Evolutionary conservation across 2,113 vertebrate species (phyloP).

Genomic region (Oxyruncus cristatus): DNA sequence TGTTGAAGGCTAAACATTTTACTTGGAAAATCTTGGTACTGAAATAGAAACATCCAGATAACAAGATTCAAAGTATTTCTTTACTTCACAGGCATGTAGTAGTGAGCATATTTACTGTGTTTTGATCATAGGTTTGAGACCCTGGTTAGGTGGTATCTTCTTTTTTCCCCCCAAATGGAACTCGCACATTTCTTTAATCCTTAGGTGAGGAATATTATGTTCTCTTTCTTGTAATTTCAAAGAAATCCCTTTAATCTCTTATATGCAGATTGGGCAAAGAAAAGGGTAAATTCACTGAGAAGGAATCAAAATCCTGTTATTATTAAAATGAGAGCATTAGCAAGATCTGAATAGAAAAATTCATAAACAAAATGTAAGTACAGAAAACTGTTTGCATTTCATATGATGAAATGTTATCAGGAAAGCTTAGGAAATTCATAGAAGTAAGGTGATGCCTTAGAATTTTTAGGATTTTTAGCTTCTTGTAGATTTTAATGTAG

Average conservation of each 20-base stretch:
- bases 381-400: slow-evolving; percentile 26
- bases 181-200: background rate
- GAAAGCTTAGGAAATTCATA: slow-evolving; percentile 21
- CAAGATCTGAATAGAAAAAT: slow-evolving; percentile 35
- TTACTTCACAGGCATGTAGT: background rate
- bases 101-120: background rate
- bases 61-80: background rate
- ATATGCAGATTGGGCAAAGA: background rate
- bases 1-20: background rate
- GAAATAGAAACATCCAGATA: background rate
- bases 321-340: slow-evolving; percentile 45
- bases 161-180: background rate
- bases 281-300: slow-evolving; percentile 13
- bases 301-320: slow-evolving; percentile 6
- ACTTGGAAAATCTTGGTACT: background rate
- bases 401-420: background rate
- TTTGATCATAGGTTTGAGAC: background rate
- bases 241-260: slow-evolving; percentile 34
- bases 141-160: background rate
- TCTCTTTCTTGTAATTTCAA: slow-evolving; percentile 17
- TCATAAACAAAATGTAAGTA: slow-evolving; percentile 27
- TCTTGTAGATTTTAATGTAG: too few species aligned
- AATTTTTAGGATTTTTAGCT: too few species aligned
- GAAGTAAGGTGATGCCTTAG: background rate
- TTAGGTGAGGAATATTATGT: background rate